phyloP scores from a whole-genome alignment of 2,888 invertebrate genomes.

The Empis stercorea region DNA sequence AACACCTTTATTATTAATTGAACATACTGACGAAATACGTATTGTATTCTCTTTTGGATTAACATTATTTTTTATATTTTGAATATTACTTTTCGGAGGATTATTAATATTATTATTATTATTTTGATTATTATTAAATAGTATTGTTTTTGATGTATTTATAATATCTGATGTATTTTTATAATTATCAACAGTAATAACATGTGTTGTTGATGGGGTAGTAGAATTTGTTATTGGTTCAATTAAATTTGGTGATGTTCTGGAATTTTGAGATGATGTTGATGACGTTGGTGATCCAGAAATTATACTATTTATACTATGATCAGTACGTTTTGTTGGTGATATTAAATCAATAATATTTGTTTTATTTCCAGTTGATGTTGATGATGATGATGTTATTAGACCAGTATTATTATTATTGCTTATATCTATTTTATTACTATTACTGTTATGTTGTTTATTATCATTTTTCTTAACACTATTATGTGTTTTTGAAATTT shows the following conservation, averaged over 20 bases:
- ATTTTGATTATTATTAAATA: constrained; percentile 11
- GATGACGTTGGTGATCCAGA: constrained; percentile 16
- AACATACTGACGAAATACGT: background rate
- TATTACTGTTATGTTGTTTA: constrained; percentile 9
- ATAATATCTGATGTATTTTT: constrained; percentile 30
- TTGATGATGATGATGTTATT: constrained; percentile 15
- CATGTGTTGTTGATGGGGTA: constrained; percentile 18
- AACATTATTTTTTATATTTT: constrained; percentile 8
- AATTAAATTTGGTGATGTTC: constrained; percentile 11
- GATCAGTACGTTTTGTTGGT: constrained; percentile 27
- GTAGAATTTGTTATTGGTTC: constrained; percentile 9
- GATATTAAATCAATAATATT: constrained; percentile 21
- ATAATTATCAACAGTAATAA: constrained; percentile 32
- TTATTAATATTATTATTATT: constrained; percentile 11
- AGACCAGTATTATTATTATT: constrained; percentile 4
- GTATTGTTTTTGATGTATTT: constrained; percentile 29
- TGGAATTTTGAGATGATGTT: constrained; percentile 13
- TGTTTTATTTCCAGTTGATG: no score
- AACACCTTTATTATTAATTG: background rate
- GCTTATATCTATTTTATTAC: constrained; percentile 9
- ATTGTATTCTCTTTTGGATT: constrained; percentile 4
- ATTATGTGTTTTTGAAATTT: background rate
- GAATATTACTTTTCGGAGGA: constrained; percentile 6
- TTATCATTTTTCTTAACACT: constrained; percentile 10
- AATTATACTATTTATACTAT: constrained; percentile 30